Base-by-base conservation (phyloP, 1,140 invertebrate genomes). In the Ceratina calcarata region DNA sequence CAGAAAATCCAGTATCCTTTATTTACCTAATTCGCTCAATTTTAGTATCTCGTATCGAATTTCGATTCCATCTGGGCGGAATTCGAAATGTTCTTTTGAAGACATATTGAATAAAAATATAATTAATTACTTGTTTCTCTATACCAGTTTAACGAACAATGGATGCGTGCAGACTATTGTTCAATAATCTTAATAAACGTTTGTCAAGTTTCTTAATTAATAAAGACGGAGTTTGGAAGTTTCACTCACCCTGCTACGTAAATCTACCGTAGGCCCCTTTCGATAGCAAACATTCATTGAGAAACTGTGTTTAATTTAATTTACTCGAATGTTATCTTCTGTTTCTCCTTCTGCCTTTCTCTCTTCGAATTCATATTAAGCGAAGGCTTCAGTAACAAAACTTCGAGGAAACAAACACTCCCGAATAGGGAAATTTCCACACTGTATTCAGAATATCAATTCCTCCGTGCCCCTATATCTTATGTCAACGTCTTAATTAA, bases 241-340 rank as follows among this genome's bases (percentile, higher is more conserved):
- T 45, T 45, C 37, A 45, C 37, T 45, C 37, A 27, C 24, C 61
- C 27, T 37, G 22, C 27, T 24, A 27, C 24, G 24, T 16, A 62
- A 62, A 62, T 62, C 37, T 45, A 62, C 22, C 13, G 24, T 15
- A 37, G 24, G 55, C n/a, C 7, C 24, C 22, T 62, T 4, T 13
- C 61, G 16, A 27, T 24, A 32, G 24, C 61, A 24, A 62, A 37
- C 61, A 62, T 62, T 16, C 61, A 18, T 62, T 6, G 37, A 16
- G 24, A 62, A 62, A 32, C 61, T 15, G 27, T 32, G 24, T 32
- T 62, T 62, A 32, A 62, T 32, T 27, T 27, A 62, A 62, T 62
- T 62, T 62, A 22, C 61, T 62, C 61, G 4, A 32, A 62, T 27
- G 61, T 62, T 62, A 62, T 37, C 61, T 62, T 62, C 61, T 2